phyloP scores from a whole-genome alignment of 1,140 invertebrate genomes.

The Aphidius gifuensis region DNA sequence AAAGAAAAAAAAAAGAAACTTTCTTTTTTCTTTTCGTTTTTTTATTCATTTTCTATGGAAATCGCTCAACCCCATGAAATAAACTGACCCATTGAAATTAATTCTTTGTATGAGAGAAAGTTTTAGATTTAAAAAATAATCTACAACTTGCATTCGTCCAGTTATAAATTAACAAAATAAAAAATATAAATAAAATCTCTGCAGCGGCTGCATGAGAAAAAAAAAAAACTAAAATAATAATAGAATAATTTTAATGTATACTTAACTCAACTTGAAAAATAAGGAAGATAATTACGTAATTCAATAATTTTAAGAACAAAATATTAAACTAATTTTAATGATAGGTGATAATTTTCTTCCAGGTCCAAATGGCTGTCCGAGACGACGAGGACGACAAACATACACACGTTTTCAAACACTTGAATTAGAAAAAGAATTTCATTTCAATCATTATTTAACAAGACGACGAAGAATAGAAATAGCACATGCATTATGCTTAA shows the following conservation, averaged over 20 bases:
- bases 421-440: conserved; percentile 97
- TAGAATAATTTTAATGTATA: no score
- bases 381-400: conserved; percentile 89
- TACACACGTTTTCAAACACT: conserved; percentile 94
- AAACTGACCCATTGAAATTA: conserved; percentile 31
- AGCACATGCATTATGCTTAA: conserved; percentile 91
- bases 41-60: conserved; percentile 8
- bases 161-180: neutral
- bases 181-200: neutral
- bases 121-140: conserved; percentile 2
- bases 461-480: conserved; percentile 94
- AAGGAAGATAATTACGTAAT: conserved; percentile 10
- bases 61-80: conserved; percentile 47
- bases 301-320: no score
- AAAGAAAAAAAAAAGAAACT: neutral
- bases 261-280: conserved; percentile 15
- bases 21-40: conserved; percentile 8
- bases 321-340: conserved; percentile 5
- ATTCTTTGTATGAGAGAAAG: conserved; percentile 43
- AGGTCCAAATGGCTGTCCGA: conserved; percentile 95
- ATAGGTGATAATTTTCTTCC: conserved; percentile 53
- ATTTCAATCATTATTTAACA: conserved; percentile 97
- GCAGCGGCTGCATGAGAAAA: neutral
- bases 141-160: neutral
- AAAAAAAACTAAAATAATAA: neutral